These are phyloP conservation scores for Sapajus apella DNA, from an alignment of 2,113 vertebrate species.

Conservation along the genomic window DNA sequence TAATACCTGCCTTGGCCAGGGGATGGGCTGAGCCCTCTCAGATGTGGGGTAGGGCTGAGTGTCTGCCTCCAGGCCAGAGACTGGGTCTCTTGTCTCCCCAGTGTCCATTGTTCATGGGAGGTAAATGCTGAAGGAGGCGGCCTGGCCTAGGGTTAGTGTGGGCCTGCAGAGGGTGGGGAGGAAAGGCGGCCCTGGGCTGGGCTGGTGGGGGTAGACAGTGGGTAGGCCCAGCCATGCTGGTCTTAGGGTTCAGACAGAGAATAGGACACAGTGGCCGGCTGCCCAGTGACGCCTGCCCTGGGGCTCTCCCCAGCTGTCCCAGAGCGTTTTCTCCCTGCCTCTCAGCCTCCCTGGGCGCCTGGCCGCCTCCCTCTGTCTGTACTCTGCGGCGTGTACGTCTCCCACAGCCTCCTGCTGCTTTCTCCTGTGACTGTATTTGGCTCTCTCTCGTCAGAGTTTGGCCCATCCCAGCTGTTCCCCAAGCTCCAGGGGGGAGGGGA, in stretches of 20 bases:
- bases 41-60: neutral
- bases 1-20: neutral
- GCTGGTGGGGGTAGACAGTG: neutral
- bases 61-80: neutral
- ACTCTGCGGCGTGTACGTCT: neutral
- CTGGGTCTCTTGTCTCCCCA: neutral
- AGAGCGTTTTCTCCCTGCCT: neutral
- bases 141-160: neutral
- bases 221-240: neutral
- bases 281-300: neutral
- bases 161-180: neutral
- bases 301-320: neutral
- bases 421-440: constrained; percentile 65
- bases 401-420: neutral
- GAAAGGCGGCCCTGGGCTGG: neutral
- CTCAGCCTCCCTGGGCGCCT: neutral
- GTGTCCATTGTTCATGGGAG: neutral
- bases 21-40: neutral
- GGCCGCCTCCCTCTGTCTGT: neutral
- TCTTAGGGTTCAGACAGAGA: neutral
- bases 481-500: neutral
- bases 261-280: neutral
- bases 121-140: neutral
- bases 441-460: constrained; percentile 36
- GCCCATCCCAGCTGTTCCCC: constrained; percentile 60